Base-by-base conservation (phyloP, 1,140 invertebrate genomes). In the Zaprionus kolodkinae region DNA sequence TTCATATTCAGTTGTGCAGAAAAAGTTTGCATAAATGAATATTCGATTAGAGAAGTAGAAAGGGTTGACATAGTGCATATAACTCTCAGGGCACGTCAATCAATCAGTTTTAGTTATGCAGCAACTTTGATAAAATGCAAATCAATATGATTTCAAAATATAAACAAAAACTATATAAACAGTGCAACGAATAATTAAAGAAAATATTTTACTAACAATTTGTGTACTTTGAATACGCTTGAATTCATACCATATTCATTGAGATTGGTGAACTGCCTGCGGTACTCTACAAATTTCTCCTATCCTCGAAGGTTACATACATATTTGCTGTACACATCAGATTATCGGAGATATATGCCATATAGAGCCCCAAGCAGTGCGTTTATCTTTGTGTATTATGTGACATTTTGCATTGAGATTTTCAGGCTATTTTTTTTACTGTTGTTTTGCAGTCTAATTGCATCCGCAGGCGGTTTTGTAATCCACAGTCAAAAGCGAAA, bases 381-480 rank as follows among this genome's bases (percentile, higher is more conserved):
- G 50, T 30, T 54, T 60, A 50, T 60, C 36, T 54, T 52, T 45
- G 33, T 57, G 12, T 11, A 15, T 50, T 40, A 27, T 40, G 45
- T 36, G 63, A 54, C 50, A 40, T 21, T 57, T 27, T 67, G 3
- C 59, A 9, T 60, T 6, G 27, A 5, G 45, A 40, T 62, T 59
- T 61, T 9, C 45, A 10, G 30, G 25, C 15, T 45, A 5, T 38
- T 55, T 36, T 70, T 76, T 65, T 70, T 57, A 66, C 43, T 67
- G 36, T 70, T 57, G 69, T 21, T 21, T 45, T 67, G 36, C 30
- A 75, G 83, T 80, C 80, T 83, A 87, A 87, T 84, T 88, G 84
- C 80, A 83, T 78, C 84, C 83, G 79, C 67, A 83, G 84, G 84
- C 84, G 54, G 30, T 33, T 72, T 54, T 52, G 56, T 72, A 72